phyloP scores from a whole-genome alignment of 2,797 vertebrate species.

The Sebastes melanostomus region DNA sequence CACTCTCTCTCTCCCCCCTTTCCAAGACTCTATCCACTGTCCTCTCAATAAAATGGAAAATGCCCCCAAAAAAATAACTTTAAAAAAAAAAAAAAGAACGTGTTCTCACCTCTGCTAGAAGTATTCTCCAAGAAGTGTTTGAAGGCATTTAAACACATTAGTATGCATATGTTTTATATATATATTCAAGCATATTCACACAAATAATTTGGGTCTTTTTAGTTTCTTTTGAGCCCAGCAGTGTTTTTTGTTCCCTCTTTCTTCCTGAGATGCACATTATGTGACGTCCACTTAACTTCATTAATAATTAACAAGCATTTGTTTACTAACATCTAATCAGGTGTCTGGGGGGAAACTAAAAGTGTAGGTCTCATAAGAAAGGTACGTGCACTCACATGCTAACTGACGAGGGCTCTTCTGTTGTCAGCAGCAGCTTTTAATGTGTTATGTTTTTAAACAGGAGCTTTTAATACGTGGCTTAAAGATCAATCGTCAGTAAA shows the following conservation, averaged over 20 bases:
- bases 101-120: conserved; percentile 15
- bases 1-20: no score
- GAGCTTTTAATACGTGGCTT: conserved; percentile 29
- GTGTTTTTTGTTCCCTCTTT: conserved; percentile 40
- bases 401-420: not conserved
- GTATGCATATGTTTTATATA: not conserved
- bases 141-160: conserved; percentile 32
- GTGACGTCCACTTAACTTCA: not conserved
- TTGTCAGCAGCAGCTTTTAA: conserved; percentile 18
- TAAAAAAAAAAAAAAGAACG: not conserved
- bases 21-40: no score
- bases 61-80: no score
- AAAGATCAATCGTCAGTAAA: conserved; percentile 45
- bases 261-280: not conserved
- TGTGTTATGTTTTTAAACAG: conserved; percentile 17
- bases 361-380: not conserved
- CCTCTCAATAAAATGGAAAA: no score
- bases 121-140: conserved; percentile 41
- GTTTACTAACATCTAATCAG: conserved; percentile 16
- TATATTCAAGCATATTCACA: not conserved
- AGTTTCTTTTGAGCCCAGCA: conserved; percentile 14
- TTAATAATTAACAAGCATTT: conserved; percentile 49
- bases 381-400: conserved; percentile 1
- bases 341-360: not conserved
- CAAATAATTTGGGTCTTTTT: conserved; percentile 2